phyloP scores from a whole-genome alignment of 1,140 invertebrate species.

The Caerostris darwini region DNA sequence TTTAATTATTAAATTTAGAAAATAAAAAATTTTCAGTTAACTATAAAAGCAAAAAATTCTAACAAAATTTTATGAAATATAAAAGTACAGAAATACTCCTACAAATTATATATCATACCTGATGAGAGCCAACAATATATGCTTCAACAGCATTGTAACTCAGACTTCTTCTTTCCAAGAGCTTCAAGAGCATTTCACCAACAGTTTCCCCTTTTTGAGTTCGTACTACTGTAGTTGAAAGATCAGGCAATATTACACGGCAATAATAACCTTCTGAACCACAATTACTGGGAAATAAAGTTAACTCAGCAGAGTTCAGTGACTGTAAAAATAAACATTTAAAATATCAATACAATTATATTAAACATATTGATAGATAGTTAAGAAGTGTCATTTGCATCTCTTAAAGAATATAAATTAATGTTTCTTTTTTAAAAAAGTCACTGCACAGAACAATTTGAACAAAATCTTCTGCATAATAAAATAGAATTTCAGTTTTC shows the following conservation, averaged over 20 bases:
- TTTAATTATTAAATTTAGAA: no score
- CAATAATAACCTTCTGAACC: conserved; percentile 83
- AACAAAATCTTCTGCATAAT: no score
- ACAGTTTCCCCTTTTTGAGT: conserved; percentile 88
- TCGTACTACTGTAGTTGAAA: conserved; percentile 94
- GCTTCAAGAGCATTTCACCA: conserved; percentile 88
- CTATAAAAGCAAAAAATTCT: no score
- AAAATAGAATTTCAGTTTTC: no score
- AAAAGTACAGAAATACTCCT: neutral
- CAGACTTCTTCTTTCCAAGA: conserved; percentile 91
- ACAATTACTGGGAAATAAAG: conserved; percentile 76
- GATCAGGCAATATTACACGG: conserved; percentile 93
- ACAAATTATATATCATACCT: conserved; percentile 82
- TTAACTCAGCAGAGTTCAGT: conserved; percentile 77
- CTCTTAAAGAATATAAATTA: conserved; percentile 76
- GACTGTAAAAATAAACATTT: conserved; percentile 59
- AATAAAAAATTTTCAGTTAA: no score
- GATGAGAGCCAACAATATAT: conserved; percentile 85
- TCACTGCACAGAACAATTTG: no score
- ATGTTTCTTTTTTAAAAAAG: no score
- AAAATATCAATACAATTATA: neutral
- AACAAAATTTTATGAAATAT: neutral
- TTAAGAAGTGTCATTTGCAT: conserved; percentile 45
- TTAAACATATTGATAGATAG: neutral
- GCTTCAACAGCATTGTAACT: conserved; percentile 90